These are phyloP conservation scores for Megalops cyprinoides DNA, from an alignment of 2,797 vertebrate genomes.

Conservation along the genomic window DNA sequence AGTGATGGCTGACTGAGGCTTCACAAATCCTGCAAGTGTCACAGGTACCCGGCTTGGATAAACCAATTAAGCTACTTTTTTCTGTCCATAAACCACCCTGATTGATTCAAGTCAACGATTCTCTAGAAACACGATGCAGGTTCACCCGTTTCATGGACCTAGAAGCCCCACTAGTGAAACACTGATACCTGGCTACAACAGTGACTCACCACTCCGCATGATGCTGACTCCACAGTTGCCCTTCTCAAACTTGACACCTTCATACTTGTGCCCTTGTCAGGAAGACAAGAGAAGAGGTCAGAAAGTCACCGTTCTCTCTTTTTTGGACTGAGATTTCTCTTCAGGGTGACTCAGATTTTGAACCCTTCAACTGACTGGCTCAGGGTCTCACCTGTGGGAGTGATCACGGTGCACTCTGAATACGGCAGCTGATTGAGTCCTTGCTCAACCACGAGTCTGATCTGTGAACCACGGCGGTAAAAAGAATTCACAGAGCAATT, in stretches of 20 bases:
- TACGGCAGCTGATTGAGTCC: slow-evolving; percentile 93
- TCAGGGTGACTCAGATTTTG: neutral
- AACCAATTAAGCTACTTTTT: neutral
- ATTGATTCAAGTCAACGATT: neutral
- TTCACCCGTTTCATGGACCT: too few species aligned
- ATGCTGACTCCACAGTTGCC: slow-evolving; percentile 96
- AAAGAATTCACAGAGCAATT: too few species aligned
- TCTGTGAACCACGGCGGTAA: slow-evolving; percentile 66
- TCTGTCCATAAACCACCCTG: neutral
- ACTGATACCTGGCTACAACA: neutral
- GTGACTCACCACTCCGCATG: slow-evolving; percentile 89
- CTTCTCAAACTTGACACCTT: slow-evolving; percentile 92
- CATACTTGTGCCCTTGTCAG: slow-evolving; percentile 88
- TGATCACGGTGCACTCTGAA: slow-evolving; percentile 91
- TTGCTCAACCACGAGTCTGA: slow-evolving; percentile 93
- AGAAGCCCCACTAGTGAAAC: too few species aligned
- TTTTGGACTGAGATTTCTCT: neutral
- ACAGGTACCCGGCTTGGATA: neutral
- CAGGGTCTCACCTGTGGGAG: slow-evolving; percentile 83
- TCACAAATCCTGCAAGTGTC: neutral
- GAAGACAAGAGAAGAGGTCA: slow-evolving; percentile 28
- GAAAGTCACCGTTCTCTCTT: slow-evolving; percentile 24
- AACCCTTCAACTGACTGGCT: neutral
- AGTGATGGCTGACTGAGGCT: neutral
- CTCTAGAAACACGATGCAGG: too few species aligned